Evolutionary conservation across 2,888 invertebrate genomes (phyloP).

Genomic region (Stenchaetothrips biformis): DNA sequence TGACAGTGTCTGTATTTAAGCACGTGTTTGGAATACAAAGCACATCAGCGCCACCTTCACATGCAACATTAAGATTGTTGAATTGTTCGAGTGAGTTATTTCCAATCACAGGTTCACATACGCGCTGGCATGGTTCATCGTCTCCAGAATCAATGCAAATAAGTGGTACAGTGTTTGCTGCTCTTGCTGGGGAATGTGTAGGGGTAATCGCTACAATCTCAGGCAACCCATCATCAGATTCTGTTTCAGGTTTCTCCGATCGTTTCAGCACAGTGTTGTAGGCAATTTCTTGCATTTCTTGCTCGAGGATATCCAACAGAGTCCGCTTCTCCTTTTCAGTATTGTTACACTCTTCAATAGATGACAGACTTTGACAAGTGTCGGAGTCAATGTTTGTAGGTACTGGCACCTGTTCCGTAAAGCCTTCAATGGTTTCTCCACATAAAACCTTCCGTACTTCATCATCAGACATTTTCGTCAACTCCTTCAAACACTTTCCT

Average conservation of each 20-base stretch:
- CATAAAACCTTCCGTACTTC: not conserved
- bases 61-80: no score
- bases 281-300: slow-evolving; percentile 10
- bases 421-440: not conserved
- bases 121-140: not conserved
- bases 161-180: not conserved
- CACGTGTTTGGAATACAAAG: no score
- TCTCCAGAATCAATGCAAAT: slow-evolving; percentile 6
- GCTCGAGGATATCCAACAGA: not conserved
- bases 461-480: slow-evolving; percentile 1
- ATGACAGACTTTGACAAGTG: not conserved
- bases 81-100: no score
- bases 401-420: not conserved
- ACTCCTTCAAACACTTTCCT: not conserved
- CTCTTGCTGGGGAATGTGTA: not conserved
- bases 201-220: not conserved
- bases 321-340: not conserved
- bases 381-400: not conserved
- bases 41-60: no score
- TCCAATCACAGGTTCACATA: no score
- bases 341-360: not conserved
- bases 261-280: not conserved
- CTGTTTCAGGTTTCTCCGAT: not conserved
- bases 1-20: no score
- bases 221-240: not conserved